Evolutionary conservation across 1,140 invertebrate species (phyloP), one percentile per base, ranked within the genome.

Genomic region (Scylla paramamosain): DNA sequence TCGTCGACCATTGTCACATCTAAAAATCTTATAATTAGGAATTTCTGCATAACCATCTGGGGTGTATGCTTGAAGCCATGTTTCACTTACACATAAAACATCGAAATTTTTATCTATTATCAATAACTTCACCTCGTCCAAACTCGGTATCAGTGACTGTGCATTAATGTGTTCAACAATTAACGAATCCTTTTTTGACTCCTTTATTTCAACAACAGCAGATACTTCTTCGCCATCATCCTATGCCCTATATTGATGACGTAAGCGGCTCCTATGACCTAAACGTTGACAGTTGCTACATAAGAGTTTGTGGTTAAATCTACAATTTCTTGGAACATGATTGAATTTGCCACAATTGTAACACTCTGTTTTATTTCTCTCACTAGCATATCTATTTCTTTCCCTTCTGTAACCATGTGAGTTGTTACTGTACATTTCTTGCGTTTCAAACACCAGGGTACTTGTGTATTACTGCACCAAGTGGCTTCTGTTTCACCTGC

Each of bases 91-190:
- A n/a, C 67, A 77, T 20, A 77, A 77, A 77, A 77, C 25, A 20
- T 77, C 67, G 1, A 77, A 2, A n/a, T 77, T 77, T n/a, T 20
- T 77, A 77, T 77, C 67, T 77, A 0, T 77, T n/a, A 25, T n/a
- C n/a, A 77, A 77, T 20, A 77, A 77, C 25, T 7, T 77, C 20
- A 77, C 20, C 20, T 77, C 67, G 1, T 25, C 67, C 67, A 77
- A 7, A 31, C 45, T 88, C 16, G n/a, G 0, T 2, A 45, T n/a
- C 29, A 88, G 25, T 6, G 86, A 88, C 12, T 88, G 31, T 29
- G 86, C 86, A 32, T 88, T 88, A 32, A 45, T 88, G 29, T 88
- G 45, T 88, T 88, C 86, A 25, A 46, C n/a, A 31, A 29, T 88
- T 25, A 88, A 4, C 3, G 32, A 88, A 32, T 77, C 25, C 20